Percentiles rank a stretch among this genome's conserved stretches.
These are phyloP conservation scores for Polyodon spathula DNA, from an alignment of 2,113 vertebrate species.

Conservation along the genomic window DNA sequence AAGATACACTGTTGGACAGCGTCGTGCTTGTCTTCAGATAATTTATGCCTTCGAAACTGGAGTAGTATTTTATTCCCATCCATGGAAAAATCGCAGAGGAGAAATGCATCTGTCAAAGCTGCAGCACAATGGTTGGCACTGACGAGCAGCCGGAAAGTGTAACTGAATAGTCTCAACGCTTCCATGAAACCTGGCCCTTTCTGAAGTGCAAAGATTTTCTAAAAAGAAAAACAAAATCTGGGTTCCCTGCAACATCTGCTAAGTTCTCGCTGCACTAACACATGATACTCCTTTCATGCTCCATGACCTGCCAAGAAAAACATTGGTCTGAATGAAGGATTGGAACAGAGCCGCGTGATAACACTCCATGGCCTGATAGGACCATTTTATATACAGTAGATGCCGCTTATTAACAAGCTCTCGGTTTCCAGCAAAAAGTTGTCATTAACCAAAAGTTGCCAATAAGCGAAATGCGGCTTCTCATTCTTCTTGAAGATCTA, in stretches of 20 bases:
- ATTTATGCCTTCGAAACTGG: constrained; percentile 48
- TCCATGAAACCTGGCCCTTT: constrained; percentile 45
- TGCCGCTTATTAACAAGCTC: too few relatives aligned
- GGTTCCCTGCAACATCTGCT: constrained; percentile 68
- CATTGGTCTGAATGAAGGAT: constrained; percentile 49
- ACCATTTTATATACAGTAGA: constrained; percentile 10
- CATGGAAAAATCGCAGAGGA: constrained; percentile 23
- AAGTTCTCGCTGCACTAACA: constrained; percentile 52
- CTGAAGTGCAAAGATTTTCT: constrained; percentile 56
- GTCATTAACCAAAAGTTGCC: too few relatives aligned
- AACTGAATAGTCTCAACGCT: constrained; percentile 59
- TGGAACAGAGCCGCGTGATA: constrained; percentile 37
- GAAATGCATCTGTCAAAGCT: constrained; percentile 55
- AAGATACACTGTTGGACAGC: constrained; percentile 44
- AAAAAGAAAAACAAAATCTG: constrained; percentile 30
- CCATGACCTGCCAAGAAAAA: constrained; percentile 60
- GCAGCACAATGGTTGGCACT: constrained; percentile 50
- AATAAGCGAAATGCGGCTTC: too few relatives aligned
- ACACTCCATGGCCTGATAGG: constrained; percentile 27
- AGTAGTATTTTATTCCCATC: constrained; percentile 33
- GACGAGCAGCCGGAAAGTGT: constrained; percentile 51
- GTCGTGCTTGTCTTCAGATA: constrained; percentile 33
- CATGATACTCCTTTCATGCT: constrained; percentile 47
- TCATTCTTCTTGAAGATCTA: too few relatives aligned
- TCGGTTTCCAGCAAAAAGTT: too few relatives aligned